Percentiles rank a stretch among this genome's conserved stretches.
Evolutionary conservation across 2,888 invertebrate genomes (phyloP).

Genomic region (Hedychridium roseum): DNA sequence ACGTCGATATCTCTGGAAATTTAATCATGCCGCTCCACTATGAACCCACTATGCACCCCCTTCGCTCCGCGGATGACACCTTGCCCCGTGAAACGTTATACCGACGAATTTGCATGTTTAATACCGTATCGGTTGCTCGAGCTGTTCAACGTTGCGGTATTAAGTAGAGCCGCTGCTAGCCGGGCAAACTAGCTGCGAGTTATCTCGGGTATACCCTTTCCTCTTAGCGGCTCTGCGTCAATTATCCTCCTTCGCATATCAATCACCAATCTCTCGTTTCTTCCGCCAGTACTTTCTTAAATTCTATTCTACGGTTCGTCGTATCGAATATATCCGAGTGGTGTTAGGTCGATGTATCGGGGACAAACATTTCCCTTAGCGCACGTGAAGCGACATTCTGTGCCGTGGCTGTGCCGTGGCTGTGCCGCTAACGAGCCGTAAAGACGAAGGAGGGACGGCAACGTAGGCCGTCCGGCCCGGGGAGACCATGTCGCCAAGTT

Average conservation of each 20-base stretch:
- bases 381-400: constrained; percentile 11
- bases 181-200: too few species aligned
- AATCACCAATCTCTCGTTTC: too few species aligned
- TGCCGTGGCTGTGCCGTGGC: constrained; percentile 15
- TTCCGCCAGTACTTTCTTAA: too few species aligned
- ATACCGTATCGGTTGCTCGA: constrained; percentile 48
- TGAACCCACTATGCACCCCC: constrained; percentile 36
- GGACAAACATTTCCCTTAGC: constrained; percentile 10
- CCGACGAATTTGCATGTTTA: constrained; percentile 54
- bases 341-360: too few species aligned
- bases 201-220: too few species aligned
- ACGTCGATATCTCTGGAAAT: constrained; percentile 57
- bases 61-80: constrained; percentile 29
- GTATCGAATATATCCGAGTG: too few species aligned
- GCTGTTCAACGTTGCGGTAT: too few species aligned
- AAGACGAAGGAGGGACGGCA: constrained; percentile 27
- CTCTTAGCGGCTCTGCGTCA: too few species aligned
- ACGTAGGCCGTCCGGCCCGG: constrained; percentile 9
- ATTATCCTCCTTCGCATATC: too few species aligned
- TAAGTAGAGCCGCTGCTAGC: too few species aligned
- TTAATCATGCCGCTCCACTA: constrained; percentile 52
- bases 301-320: too few species aligned
- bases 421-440: constrained; percentile 41
- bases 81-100: constrained; percentile 46
- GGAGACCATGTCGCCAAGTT: constrained; percentile 50